A percentile compares a stretch with the other conserved stretches of the same genome.
Conservation (phyloP, 2,113 vertebrate species). For the Tragulus kanchil region DNA sequence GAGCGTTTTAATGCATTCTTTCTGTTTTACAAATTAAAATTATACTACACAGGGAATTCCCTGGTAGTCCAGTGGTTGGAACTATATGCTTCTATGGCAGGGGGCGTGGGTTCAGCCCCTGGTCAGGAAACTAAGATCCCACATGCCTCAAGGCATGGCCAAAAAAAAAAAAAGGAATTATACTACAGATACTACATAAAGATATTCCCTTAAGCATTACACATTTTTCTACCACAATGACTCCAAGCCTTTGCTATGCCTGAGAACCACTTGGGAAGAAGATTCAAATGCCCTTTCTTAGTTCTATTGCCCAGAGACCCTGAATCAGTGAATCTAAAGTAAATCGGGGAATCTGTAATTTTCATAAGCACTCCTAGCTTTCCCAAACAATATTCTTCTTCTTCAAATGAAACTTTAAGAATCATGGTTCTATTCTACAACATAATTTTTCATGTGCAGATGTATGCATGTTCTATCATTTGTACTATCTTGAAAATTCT, state of each 20-base stretch:
- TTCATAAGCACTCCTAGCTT: neutral
- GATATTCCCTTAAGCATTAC: neutral
- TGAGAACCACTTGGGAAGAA: neutral
- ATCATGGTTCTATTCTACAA: neutral
- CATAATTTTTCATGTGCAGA: neutral
- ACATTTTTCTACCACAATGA: neutral
- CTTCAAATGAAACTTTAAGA: neutral
- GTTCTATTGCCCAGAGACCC: neutral
- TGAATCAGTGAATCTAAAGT: neutral
- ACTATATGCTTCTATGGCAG: neutral
- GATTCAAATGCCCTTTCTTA: neutral
- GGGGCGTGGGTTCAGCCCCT: neutral
- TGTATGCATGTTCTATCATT: neutral
- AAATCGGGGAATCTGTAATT: neutral
- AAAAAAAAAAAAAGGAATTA: neutral
- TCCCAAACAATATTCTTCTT: neutral
- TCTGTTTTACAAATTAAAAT: slow-evolving; percentile 27
- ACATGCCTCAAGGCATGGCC: neutral
- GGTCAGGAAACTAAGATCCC: neutral
- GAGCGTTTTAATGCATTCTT: neutral
- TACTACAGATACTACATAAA: neutral
- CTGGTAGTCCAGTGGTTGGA: neutral
- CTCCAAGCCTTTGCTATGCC: neutral
- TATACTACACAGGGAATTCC: neutral
- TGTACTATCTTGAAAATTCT: neutral